Conservation (phyloP, 2,113 vertebrate genomes). For the Pteruthius melanotis region DNA sequence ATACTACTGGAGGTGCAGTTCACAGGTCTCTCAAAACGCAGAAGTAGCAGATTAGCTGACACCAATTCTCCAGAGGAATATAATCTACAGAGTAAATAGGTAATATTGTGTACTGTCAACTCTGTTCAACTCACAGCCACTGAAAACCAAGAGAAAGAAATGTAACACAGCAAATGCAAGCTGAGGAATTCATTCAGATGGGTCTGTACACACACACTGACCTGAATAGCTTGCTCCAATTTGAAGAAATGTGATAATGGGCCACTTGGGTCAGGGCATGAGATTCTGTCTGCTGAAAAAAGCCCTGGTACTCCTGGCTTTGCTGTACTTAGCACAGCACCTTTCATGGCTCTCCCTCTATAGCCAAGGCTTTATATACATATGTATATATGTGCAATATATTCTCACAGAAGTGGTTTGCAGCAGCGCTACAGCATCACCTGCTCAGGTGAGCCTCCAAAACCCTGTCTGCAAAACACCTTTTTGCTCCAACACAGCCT, state of each 20-base stretch:
- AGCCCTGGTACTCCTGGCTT: neutral
- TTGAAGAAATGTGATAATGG: neutral
- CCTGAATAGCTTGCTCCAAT: neutral
- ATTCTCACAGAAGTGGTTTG: neutral
- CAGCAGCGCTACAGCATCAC: neutral
- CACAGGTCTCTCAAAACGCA: neutral
- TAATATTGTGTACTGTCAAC: constrained; percentile 16
- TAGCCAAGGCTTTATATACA: neutral
- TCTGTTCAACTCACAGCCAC: constrained; percentile 3
- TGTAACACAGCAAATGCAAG: neutral
- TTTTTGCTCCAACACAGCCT: neutral
- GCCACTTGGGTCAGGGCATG: neutral
- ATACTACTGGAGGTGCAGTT: neutral
- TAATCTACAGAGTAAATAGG: constrained; percentile 14
- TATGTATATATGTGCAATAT: accelerated
- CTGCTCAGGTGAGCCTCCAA: neutral
- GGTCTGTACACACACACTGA: neutral
- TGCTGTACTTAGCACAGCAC: neutral
- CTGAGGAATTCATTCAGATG: neutral
- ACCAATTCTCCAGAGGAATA: neutral
- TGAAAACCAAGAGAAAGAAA: neutral
- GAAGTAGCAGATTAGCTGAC: neutral
- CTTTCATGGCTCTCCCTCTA: neutral
- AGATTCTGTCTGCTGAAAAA: neutral
- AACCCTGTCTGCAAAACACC: neutral